Conservation (phyloP, 2,888 invertebrate species). For the Drosophila colorata region DNA sequence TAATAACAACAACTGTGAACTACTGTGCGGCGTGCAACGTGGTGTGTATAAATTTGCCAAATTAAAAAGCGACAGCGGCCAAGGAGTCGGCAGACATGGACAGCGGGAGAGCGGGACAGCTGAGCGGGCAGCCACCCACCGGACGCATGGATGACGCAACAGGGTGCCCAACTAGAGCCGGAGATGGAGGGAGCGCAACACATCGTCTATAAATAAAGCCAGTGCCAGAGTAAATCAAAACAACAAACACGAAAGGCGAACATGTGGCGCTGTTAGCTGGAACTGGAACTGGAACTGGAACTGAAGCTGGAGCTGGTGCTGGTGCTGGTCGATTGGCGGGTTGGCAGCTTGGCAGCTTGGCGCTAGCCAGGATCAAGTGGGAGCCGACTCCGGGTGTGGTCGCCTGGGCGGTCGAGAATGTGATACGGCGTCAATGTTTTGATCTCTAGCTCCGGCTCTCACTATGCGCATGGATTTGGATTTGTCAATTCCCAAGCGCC, state of each 20-base stretch:
- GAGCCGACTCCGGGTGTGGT: conserved; percentile 66
- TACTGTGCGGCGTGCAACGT: conserved; percentile 69
- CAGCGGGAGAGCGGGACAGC: conserved; percentile 32
- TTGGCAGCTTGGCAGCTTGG: conserved; percentile 56
- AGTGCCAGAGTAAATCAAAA: conserved; percentile 77
- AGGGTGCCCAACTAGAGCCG: conserved; percentile 64
- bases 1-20: conserved; percentile 57
- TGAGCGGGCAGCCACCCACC: conserved; percentile 69
- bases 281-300: conserved; percentile 18
- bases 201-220: conserved; percentile 81
- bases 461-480: conserved; percentile 55
- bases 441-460: conserved; percentile 26
- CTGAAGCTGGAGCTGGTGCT: conserved; percentile 7
- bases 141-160: conserved; percentile 82
- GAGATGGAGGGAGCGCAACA: conserved; percentile 17
- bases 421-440: conserved; percentile 61
- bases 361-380: conserved; percentile 76
- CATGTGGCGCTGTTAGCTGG: conserved; percentile 65
- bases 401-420: conserved; percentile 64
- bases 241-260: conserved; percentile 68
- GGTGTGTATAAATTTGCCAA: conserved; percentile 81
- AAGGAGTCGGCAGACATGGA: conserved; percentile 31
- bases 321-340: conserved; percentile 32
- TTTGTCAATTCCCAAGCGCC: conserved; percentile 67
- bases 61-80: conserved; percentile 77